These are phyloP conservation scores for Ploceus nigricollis DNA, from an alignment of 2,113 vertebrate genomes.

Conservation along the genomic window DNA sequence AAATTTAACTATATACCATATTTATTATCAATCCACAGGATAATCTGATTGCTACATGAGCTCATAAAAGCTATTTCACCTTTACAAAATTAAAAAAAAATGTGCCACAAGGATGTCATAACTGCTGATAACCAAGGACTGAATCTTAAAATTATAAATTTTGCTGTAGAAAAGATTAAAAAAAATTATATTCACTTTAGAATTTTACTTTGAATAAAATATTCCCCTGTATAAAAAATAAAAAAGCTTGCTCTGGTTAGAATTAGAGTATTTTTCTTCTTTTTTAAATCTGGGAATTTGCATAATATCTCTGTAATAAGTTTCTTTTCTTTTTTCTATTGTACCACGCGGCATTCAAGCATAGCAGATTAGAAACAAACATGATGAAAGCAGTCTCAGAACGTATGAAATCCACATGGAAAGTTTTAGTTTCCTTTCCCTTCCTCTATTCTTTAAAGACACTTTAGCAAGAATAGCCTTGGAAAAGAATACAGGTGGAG, in stretches of 20 bases:
- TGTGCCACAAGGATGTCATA: slow-evolving; percentile 81
- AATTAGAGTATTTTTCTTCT: slow-evolving; percentile 77
- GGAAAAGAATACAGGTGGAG: slow-evolving; percentile 45
- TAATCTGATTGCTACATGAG: slow-evolving; percentile 85
- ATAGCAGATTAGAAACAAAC: slow-evolving; percentile 78
- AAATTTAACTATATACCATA: slow-evolving; percentile 83
- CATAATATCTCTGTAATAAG: slow-evolving; percentile 79
- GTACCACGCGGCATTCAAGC: slow-evolving; percentile 80
- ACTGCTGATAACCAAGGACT: slow-evolving; percentile 80
- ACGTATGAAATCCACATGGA: slow-evolving; percentile 63
- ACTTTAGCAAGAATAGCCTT: slow-evolving; percentile 52
- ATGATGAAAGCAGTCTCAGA: slow-evolving; percentile 76
- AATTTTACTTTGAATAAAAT: slow-evolving; percentile 88
- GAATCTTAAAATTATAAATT: slow-evolving; percentile 87
- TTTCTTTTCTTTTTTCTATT: slow-evolving; percentile 69
- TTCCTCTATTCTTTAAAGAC: slow-evolving; percentile 61
- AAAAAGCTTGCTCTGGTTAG: slow-evolving; percentile 86
- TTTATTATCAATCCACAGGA: slow-evolving; percentile 88
- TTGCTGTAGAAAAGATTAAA: slow-evolving; percentile 90
- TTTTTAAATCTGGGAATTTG: slow-evolving; percentile 81
- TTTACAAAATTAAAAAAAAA: slow-evolving; percentile 82
- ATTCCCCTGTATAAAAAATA: slow-evolving; percentile 88
- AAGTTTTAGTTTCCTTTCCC: slow-evolving; percentile 62
- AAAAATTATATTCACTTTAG: slow-evolving; percentile 85
- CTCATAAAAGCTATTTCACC: slow-evolving; percentile 83